These are phyloP conservation scores for Augochlorella aurata DNA, from an alignment of 2,888 invertebrate genomes.

Conservation along the genomic window DNA sequence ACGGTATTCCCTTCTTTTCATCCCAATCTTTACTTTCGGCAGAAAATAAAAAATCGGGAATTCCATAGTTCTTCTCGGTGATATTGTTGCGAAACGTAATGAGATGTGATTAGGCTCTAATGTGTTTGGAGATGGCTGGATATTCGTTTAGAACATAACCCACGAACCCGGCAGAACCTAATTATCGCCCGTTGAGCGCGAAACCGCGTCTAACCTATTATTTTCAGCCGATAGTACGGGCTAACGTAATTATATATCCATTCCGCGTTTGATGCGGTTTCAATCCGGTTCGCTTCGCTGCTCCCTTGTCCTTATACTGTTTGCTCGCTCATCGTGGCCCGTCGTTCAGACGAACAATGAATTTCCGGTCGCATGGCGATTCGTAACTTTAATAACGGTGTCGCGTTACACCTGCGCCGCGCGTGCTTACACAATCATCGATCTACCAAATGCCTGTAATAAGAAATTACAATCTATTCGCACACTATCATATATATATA, in stretches of 20 bases:
- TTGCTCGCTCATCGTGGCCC: constrained; percentile 5
- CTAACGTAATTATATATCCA: constrained; percentile 79
- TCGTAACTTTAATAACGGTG: constrained; percentile 32
- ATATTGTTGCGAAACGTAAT: constrained; percentile 71
- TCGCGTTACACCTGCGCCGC: constrained; percentile 48
- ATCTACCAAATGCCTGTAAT: neutral
- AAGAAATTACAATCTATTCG: neutral
- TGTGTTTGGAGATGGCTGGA: constrained; percentile 69
- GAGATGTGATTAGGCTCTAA: constrained; percentile 77
- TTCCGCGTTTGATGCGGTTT: constrained; percentile 78
- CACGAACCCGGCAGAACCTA: constrained; percentile 79
- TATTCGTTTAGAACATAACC: constrained; percentile 58
- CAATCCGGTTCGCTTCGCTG: constrained; percentile 67
- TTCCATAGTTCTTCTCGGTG: neutral
- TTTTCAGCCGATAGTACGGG: constrained; percentile 76
- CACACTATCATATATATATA: too few relatives aligned
- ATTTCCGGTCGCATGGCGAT: constrained; percentile 44
- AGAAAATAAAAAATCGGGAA: neutral
- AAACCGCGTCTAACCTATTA: constrained; percentile 75
- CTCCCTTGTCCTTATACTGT: constrained; percentile 35
- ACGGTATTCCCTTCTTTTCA: too few relatives aligned
- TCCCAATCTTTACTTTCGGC: neutral
- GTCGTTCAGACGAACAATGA: constrained; percentile 40
- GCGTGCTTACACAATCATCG: constrained; percentile 12
- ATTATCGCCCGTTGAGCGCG: constrained; percentile 72